Base-by-base conservation (phyloP, 2,888 invertebrate genomes). In the Muscina levida region DNA sequence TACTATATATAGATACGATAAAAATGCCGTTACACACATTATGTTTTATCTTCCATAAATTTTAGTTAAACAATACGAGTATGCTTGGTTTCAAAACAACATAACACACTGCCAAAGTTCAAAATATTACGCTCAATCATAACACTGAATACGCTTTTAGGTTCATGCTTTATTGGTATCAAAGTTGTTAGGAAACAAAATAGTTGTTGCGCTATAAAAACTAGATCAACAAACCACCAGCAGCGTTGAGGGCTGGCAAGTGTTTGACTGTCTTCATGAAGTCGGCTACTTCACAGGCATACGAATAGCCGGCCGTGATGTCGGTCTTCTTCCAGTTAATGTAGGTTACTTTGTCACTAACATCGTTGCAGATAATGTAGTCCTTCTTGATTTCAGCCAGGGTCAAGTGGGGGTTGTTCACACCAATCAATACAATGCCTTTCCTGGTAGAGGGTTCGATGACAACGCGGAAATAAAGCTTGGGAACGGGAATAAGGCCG, bases 381-480 rank as follows among this genome's bases (percentile, higher is more conserved):
- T 89, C 87, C 22, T 80, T 76, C 66, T 84, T 70, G 77, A 88
- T 88, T 77, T 90, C 85, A 2, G 83, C 87, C 73, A 86, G 77
- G 0, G 86, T 86, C 77, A 88, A 80, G 82, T 90, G 88, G 1
- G 90, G 90, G 86, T 91, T 90, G 80, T 91, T 91, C 0, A 89
- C 89, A 1, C 92, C 92, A 8, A 94, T 83, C 51, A 94, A 90
- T 10, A 92, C 93, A 22, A 93, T 65, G 6, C 68, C 68, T 22
- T 31, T 39, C 53, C 42, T 84, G 0, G 86, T 88, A 0, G 79
- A 78, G 1, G 91, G 90, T 72, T 93, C 91, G 81, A 93, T 91
- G 10, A 93, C 88, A 0, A 93, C 91, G 85, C 93, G 93, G 92
- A 92, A 94, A 80, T 90, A 92, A n/a, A 92, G 75, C 84, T 90